Conservation (phyloP, 2,888 invertebrate genomes). For the Xanthia togata region DNA sequence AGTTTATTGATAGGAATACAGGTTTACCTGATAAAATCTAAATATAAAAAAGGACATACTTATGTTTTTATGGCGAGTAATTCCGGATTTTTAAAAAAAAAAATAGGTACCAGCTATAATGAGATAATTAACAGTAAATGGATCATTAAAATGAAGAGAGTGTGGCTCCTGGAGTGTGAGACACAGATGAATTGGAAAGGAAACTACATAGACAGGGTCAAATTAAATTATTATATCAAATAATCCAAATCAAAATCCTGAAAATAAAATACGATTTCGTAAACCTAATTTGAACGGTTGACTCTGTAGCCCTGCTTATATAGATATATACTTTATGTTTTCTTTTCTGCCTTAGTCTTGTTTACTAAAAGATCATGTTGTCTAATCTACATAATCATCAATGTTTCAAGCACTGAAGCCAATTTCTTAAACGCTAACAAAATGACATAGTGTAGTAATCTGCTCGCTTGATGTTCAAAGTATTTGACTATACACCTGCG, state of each 20-base stretch:
- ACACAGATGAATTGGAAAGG: not conserved
- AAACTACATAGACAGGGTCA: not conserved
- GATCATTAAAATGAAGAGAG: not conserved
- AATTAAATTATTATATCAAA: not conserved
- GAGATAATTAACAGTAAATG: conserved; percentile 18
- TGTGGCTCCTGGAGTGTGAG: not conserved
- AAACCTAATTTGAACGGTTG: no score
- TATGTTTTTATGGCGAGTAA: conserved; percentile 26
- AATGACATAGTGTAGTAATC: conserved; percentile 11
- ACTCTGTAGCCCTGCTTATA: no score
- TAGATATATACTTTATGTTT: no score
- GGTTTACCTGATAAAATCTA: conserved; percentile 13
- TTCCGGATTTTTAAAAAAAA: conserved; percentile 28
- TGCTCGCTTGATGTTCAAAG: conserved; percentile 18
- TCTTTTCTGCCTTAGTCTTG: not conserved
- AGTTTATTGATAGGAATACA: conserved; percentile 19
- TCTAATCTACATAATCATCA: not conserved
- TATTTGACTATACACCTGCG: conserved; percentile 51
- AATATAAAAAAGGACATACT: not conserved
- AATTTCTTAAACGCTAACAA: conserved; percentile 29
- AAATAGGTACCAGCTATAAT: conserved; percentile 32
- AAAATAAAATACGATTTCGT: no score
- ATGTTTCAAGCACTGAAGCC: not conserved
- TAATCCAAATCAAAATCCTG: no score
- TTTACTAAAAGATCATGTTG: not conserved